Evolutionary conservation across 2,113 vertebrate genomes (phyloP).

Genomic region (Pelecanus crispus): DNA sequence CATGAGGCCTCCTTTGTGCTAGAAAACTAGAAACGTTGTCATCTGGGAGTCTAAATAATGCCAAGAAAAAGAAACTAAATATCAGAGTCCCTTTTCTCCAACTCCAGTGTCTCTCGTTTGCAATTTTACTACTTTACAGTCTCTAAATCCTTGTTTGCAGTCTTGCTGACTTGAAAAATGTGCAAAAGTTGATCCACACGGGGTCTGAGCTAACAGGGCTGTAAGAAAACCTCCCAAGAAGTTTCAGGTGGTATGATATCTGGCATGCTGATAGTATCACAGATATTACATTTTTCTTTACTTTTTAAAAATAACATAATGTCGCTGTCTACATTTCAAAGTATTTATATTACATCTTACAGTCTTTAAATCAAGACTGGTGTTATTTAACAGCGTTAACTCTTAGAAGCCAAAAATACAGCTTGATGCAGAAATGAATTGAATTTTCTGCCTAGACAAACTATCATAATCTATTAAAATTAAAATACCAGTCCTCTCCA

Average conservation of each 20-base stretch:
- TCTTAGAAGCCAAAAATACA: background rate
- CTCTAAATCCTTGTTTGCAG: slow-evolving; percentile 4
- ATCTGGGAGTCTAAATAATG: slow-evolving; percentile 54
- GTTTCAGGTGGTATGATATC: slow-evolving; percentile 13
- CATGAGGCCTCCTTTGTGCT: slow-evolving; percentile 43
- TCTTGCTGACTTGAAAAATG: slow-evolving; percentile 5
- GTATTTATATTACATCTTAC: background rate
- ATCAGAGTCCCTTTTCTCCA: slow-evolving; percentile 11
- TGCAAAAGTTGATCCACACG: background rate
- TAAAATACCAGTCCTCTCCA: background rate
- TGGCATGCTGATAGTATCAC: slow-evolving; percentile 2
- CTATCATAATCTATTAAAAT: background rate
- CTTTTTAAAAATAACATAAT: background rate
- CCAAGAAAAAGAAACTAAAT: slow-evolving; percentile 66
- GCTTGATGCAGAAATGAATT: background rate
- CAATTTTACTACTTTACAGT: slow-evolving; percentile 4
- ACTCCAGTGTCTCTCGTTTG: background rate
- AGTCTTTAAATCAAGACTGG: background rate
- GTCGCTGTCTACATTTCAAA: background rate
- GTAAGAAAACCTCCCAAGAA: slow-evolving; percentile 33
- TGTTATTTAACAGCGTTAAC: background rate
- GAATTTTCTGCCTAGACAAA: background rate
- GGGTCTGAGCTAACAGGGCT: background rate
- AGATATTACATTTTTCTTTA: background rate
- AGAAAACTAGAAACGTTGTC: slow-evolving; percentile 38